phyloP scores from a whole-genome alignment of 2,113 vertebrate genomes.

The Phalacrocorax brasilianus region DNA sequence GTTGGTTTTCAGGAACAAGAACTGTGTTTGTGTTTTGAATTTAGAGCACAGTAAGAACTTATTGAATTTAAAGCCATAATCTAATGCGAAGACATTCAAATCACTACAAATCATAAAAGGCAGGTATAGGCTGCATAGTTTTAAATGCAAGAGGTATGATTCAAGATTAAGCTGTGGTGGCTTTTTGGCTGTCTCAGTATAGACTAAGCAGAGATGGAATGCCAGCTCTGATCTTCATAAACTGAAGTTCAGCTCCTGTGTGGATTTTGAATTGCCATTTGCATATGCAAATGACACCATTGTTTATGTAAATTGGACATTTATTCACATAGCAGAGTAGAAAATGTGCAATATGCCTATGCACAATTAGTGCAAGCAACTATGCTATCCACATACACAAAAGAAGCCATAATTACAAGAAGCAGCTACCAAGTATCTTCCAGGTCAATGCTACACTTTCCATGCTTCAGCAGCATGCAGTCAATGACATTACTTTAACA shows the following conservation, averaged over 20 bases:
- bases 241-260: neutral
- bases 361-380: neutral
- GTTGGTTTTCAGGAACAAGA: neutral
- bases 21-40: neutral
- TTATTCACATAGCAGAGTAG: neutral
- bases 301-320: slow-evolving; percentile 23
- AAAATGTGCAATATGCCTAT: neutral
- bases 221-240: slow-evolving; percentile 1
- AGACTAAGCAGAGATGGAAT: neutral
- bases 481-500: neutral
- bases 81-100: neutral
- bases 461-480: neutral
- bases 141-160: neutral
- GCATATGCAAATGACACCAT: neutral
- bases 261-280: neutral
- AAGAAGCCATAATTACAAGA: neutral
- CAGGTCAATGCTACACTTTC: neutral
- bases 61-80: slow-evolving; percentile 12
- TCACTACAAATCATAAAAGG: neutral
- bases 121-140: neutral
- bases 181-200: neutral
- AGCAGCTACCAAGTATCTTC: neutral
- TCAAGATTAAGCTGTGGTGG: neutral
- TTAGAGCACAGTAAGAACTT: neutral
- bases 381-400: neutral